phyloP scores from a whole-genome alignment of 2,888 invertebrate species.

The Drepanosiphum platanoidis region DNA sequence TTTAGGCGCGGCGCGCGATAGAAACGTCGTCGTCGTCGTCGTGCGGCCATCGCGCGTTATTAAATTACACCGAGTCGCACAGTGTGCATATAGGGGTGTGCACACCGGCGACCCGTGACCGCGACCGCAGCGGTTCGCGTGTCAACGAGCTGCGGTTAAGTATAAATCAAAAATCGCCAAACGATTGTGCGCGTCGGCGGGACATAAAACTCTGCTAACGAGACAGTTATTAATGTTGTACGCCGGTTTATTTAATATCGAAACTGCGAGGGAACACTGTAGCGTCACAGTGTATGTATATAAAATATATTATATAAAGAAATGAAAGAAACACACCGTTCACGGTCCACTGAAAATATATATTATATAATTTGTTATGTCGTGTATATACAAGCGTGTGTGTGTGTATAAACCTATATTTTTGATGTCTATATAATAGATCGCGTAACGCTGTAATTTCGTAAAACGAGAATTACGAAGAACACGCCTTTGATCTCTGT shows the following conservation, averaged over 20 bases:
- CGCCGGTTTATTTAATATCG: slow-evolving; percentile 30
- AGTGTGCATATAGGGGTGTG: not conserved
- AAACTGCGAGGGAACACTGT: too few species aligned
- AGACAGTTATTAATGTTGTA: slow-evolving; percentile 51
- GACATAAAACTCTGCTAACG: slow-evolving; percentile 51
- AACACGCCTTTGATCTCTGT: slow-evolving; percentile 48
- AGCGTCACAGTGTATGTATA: too few species aligned
- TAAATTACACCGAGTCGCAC: slow-evolving; percentile 45
- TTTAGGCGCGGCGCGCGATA: slow-evolving; percentile 34
- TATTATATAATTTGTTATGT: too few species aligned
- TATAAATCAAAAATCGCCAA: slow-evolving; percentile 57
- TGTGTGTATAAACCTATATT: slow-evolving; percentile 1
- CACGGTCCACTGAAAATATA: slow-evolving; percentile 13
- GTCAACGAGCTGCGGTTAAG: slow-evolving; percentile 35
- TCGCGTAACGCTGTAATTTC: slow-evolving; percentile 37
- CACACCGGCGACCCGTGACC: slow-evolving; percentile 29
- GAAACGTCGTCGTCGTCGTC: slow-evolving; percentile 14
- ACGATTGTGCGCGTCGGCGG: slow-evolving; percentile 42
- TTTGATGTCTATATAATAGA: slow-evolving; percentile 43
- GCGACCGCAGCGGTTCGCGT: not conserved
- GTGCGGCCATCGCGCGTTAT: too few species aligned
- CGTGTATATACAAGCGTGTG: not conserved
- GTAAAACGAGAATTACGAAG: slow-evolving; percentile 48
- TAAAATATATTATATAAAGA: not conserved
- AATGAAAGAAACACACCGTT: slow-evolving; percentile 12